These are phyloP conservation scores for Eremophila alpestris DNA, from an alignment of 2,797 vertebrate species.

Conservation along the genomic window DNA sequence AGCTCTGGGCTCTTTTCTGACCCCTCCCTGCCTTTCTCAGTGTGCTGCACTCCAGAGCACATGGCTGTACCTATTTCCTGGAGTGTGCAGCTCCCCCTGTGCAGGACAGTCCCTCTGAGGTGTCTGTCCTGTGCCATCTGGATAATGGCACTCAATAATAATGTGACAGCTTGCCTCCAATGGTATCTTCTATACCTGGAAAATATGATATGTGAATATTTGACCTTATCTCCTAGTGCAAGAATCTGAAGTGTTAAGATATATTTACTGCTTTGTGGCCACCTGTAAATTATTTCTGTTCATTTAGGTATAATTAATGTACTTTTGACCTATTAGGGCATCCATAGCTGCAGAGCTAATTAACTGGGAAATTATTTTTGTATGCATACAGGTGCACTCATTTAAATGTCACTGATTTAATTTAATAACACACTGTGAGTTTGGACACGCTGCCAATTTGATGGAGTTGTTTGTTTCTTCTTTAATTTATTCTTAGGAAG, in stretches of 20 bases:
- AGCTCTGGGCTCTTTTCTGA: background rate
- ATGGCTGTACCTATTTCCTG: background rate
- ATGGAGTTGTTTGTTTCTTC: conserved; percentile 11
- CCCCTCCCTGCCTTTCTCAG: background rate
- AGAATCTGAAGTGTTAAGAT: background rate
- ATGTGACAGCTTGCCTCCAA: background rate
- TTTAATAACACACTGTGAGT: conserved; percentile 6
- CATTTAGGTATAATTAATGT: conserved; percentile 17
- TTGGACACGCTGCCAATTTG: background rate
- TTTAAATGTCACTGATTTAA: conserved; percentile 55
- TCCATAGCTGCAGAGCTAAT: conserved; percentile 16
- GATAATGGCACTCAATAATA: background rate
- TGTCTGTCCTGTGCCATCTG: background rate
- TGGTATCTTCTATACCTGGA: background rate
- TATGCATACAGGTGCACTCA: conserved; percentile 42
- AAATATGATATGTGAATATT: background rate
- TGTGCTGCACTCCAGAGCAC: background rate
- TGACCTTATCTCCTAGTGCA: background rate
- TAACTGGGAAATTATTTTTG: conserved; percentile 41
- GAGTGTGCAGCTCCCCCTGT: background rate
- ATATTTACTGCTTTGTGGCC: background rate
- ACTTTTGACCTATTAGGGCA: conserved; percentile 39
- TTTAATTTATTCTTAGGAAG: background rate
- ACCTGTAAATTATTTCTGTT: conserved; percentile 8
- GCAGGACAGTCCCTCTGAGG: background rate